Conservation (phyloP, 2,113 vertebrate genomes). For the Arothron firmamentum region DNA sequence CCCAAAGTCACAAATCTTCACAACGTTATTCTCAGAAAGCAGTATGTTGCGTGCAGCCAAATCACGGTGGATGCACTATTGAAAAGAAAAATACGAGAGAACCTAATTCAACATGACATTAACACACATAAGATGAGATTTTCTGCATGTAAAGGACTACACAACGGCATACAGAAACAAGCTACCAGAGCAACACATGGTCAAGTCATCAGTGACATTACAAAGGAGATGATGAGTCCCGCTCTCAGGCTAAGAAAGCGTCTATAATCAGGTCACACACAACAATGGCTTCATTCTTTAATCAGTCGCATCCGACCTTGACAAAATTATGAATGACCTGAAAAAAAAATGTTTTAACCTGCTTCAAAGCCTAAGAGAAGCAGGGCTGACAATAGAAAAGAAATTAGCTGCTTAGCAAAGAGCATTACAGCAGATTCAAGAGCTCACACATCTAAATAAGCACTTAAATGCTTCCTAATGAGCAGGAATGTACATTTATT, state of each 20-base stretch:
- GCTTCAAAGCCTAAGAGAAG: too few relatives aligned
- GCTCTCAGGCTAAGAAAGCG: constrained; percentile 31
- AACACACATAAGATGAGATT: not conserved
- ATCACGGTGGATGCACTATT: constrained; percentile 90
- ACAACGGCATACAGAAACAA: constrained; percentile 1
- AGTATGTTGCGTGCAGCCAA: constrained; percentile 91
- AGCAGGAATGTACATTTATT: not conserved
- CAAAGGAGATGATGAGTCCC: constrained; percentile 43
- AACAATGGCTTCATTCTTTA: constrained; percentile 54
- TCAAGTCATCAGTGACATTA: constrained; percentile 45
- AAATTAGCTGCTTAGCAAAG: too few relatives aligned
- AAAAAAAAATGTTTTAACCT: not conserved
- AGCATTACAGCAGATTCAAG: too few relatives aligned
- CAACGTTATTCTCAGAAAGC: constrained; percentile 91
- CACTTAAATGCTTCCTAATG: not conserved
- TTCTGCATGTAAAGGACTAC: constrained; percentile 11
- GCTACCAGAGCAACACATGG: constrained; percentile 46
- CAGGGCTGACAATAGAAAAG: too few relatives aligned
- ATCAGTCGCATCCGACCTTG: constrained; percentile 49
- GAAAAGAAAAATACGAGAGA: constrained; percentile 10
- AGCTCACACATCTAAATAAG: too few relatives aligned
- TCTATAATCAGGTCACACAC: constrained; percentile 20
- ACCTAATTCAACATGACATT: not conserved
- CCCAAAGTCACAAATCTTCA: constrained; percentile 95
- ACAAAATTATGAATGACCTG: constrained; percentile 45